A percentile compares a stretch with the other conserved stretches of the same genome.
Evolutionary conservation across 2,888 invertebrate genomes (phyloP).

Genomic region (Malacosoma neustria): DNA sequence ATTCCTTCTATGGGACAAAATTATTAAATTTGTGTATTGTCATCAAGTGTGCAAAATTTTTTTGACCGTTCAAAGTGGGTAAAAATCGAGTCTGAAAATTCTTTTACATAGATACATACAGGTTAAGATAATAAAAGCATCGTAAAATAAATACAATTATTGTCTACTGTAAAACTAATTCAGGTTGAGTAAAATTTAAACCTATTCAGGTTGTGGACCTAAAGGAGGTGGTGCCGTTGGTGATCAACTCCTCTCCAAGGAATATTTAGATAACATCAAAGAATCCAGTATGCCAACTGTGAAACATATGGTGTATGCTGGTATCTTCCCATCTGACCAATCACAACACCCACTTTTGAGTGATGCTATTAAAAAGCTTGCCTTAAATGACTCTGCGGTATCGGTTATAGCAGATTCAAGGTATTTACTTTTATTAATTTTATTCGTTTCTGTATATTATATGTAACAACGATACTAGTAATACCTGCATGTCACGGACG

Average conservation of each 20-base stretch:
- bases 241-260: constrained; percentile 47
- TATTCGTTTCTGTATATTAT: not conserved
- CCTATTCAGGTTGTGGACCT: constrained; percentile 56
- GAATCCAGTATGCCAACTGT: constrained; percentile 32
- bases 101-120: no score
- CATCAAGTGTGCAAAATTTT: no score
- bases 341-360: constrained; percentile 84
- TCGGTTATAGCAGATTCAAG: constrained; percentile 86
- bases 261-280: constrained; percentile 29
- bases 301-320: constrained; percentile 68
- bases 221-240: constrained; percentile 62
- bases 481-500: no score
- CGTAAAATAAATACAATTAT: no score
- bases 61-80: no score
- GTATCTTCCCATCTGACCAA: constrained; percentile 92
- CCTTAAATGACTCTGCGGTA: constrained; percentile 96
- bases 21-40: no score
- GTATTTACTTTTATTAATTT: constrained; percentile 48
- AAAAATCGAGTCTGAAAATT: no score
- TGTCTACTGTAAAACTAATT: no score
- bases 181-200: no score
- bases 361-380: constrained; percentile 90
- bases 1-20: no score
- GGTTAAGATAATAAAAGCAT: no score
- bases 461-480: no score